Evolutionary conservation across 1,140 invertebrate species (phyloP), one percentile per base, ranked within the genome.

Genomic region (Apis dorsata): DNA sequence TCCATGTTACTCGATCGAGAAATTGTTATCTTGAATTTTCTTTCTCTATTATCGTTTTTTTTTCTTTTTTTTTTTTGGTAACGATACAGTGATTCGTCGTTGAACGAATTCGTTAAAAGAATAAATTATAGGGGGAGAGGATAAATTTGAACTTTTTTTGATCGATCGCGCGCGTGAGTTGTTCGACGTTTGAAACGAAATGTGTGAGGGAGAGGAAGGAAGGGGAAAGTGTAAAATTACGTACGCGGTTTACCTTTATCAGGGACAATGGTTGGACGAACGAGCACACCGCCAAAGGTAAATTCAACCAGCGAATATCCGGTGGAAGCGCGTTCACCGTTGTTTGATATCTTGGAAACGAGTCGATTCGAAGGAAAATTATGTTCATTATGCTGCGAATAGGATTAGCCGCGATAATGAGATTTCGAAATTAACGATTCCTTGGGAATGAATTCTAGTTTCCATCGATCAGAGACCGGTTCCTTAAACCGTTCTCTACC

Each of bases 281-380:
- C 75, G 49, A 78, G 17, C 21, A 44, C 2, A 44, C 74, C 66
- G 15, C 21, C 15, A 59, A 21, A 66, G 34, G 66, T 60, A 70
- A 83, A 83, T 83, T 83, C 78, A 70, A 78, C 81, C 55, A 57
- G 74, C 21, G 66, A 53, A 55, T 78, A 83, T 62, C 65, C 66
- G 81, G 9, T 49, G 19, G 21, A 21, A 5, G 10, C 49, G 75
- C 28, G 57, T 44, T 44, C 66, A 34, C 34, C 59, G n/a, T 66
- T 69, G 57, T 17, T 28, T 71, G 59, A 79, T 83, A 83, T 65
- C 68, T 71, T 72, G 59, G 75, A 79, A 83, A 79, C 60, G 66
- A 71, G 66, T 68, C 74, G 74, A 59, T 60, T 44, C 34, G 34
- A 21, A 21, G 63, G 63, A 53, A 69, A 77, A 82, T 60, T 70